Base-by-base conservation (phyloP, 2,113 vertebrate species). In the Tiliqua scincoides region DNA sequence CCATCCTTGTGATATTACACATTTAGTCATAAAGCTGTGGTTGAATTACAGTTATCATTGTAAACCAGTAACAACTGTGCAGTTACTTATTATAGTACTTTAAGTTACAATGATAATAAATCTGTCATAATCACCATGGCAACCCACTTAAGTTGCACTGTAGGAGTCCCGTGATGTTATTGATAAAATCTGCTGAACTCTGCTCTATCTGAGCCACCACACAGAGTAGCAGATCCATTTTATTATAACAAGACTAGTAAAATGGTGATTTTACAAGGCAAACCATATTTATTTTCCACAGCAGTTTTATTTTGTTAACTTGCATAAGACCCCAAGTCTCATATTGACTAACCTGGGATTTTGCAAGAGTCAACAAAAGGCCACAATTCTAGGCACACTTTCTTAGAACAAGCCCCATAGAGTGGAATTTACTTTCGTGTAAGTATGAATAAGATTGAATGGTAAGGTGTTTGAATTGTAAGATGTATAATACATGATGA, bases 141-240 rank as follows among this genome's bases (percentile, higher is more conserved):
- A 96, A 95, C 88, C 81, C 94, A 91, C 92, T 93, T 82, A 92
- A 48, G 90, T 87, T 18, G 17, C 89, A 2, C 93, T 84, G 91
- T 86, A 9, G 92, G 94, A 92, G 90, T 91, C 91, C 71, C 35
- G 73, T n/a, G 0, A 76, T 48, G 89, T 95, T 92, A 95, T 95
- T 94, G 95, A 94, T 95, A 93, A 94, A 95, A 95, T 94, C 93
- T 95, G 94, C 93, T 93, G 89, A 94, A 92, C 91, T 92, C 89
- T 67, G 86, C 91, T 93, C 91, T 89, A 89, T 91, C 84, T 54
- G n/a, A 83, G 32, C 91, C 91, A 93, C 91, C 94, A 90, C 87
- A 10, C 94, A 90, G 94, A 93, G 92, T 83, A 1, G 85, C 85
- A 83, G 35, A 92, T 94, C 90, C 89, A 84, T 43, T 93, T 95